Percentiles rank a stretch among this genome's conserved stretches.
Conservation (phyloP, 2,888 invertebrate genomes). For the Agrotis puta region DNA sequence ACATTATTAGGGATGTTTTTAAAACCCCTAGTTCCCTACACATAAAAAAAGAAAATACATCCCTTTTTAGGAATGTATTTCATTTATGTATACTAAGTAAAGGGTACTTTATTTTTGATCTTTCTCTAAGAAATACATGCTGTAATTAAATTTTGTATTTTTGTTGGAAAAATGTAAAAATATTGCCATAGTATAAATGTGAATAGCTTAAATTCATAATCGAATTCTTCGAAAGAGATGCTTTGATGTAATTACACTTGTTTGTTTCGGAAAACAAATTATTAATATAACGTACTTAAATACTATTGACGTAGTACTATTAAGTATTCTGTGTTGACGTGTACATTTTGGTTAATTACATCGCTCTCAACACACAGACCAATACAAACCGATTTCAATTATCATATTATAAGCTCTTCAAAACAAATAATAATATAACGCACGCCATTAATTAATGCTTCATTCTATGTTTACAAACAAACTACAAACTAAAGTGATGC, state of each 20-base stretch:
- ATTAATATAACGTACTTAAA: no score
- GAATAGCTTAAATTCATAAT: background rate
- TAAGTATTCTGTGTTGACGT: no score
- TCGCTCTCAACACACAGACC: background rate
- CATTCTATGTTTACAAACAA: constrained; percentile 8
- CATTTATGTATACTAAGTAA: background rate
- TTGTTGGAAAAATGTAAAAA: no score
- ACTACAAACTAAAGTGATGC: background rate
- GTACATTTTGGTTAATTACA: background rate
- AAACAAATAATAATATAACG: constrained; percentile 7
- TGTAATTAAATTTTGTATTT: no score
- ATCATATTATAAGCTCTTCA: constrained; percentile 4
- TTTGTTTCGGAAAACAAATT: no score
- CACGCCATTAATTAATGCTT: constrained; percentile 24
- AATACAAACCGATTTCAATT: constrained; percentile 7
- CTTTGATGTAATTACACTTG: no score
- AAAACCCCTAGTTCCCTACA: background rate
- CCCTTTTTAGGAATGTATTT: background rate
- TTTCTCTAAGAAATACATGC: no score
- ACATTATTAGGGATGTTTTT: constrained; percentile 11
- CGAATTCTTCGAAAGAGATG: no score
- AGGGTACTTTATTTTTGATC: background rate
- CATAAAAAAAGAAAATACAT: background rate
- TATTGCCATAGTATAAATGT: no score
- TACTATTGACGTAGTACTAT: no score